Conservation (phyloP, 2,888 invertebrate species). For the Drosophila trichaetosa region DNA sequence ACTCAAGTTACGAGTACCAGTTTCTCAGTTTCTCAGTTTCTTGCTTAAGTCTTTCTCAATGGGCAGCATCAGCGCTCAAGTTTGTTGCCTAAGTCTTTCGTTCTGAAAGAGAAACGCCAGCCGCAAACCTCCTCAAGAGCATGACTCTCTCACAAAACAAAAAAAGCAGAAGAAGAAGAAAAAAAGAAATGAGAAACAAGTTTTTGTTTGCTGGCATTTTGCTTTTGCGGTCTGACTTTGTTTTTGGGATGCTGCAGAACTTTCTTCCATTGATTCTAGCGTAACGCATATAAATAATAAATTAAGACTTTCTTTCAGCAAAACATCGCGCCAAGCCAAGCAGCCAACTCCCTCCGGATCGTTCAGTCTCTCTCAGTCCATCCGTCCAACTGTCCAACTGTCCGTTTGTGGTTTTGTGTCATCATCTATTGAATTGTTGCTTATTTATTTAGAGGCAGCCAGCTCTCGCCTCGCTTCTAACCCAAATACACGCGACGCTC, state of each 20-base stretch:
- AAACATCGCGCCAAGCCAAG: constrained; percentile 7
- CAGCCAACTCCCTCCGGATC: constrained; percentile 12
- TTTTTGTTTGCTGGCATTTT: constrained; percentile 25
- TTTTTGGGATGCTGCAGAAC: constrained; percentile 71
- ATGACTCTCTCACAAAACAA: constrained; percentile 26
- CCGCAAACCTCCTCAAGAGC: constrained; percentile 28
- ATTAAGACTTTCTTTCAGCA: constrained; percentile 74
- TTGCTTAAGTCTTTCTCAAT: constrained; percentile 77
- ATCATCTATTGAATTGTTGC: constrained; percentile 57
- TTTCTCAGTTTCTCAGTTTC: constrained; percentile 51
- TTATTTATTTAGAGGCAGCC: constrained; percentile 42
- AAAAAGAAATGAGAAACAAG: constrained; percentile 37
- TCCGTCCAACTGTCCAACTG: constrained; percentile 6
- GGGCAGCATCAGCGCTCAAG: constrained; percentile 56
- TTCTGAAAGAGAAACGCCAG: constrained; percentile 64
- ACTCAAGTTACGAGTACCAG: constrained; percentile 69
- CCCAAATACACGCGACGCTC: constrained; percentile 65
- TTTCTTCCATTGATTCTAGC: constrained; percentile 76
- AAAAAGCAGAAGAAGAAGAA: not conserved
- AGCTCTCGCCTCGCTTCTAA: constrained; percentile 53
- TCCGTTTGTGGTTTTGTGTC: constrained; percentile 58
- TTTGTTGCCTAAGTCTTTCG: constrained; percentile 81
- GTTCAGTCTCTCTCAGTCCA: not conserved
- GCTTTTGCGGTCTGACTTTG: constrained; percentile 30
- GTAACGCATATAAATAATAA: constrained; percentile 74